Evolutionary conservation across 2,888 invertebrate species (phyloP).

Genomic region (Stenurella melanura): DNA sequence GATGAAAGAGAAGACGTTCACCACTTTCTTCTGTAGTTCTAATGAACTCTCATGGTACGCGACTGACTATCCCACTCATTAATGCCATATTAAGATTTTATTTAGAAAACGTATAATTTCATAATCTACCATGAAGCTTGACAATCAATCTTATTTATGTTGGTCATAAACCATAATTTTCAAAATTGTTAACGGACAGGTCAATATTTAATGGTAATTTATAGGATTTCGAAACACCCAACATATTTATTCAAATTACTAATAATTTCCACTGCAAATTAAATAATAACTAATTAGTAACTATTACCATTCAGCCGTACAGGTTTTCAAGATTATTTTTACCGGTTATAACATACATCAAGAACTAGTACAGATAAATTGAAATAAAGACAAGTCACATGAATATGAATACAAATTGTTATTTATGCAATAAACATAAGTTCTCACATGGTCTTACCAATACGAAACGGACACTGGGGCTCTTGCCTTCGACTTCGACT

Average conservation of each 20-base stretch:
- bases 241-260: conserved; percentile 18
- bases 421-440: conserved; percentile 55
- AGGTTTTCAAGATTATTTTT: conserved; percentile 23
- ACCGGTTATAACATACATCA: conserved; percentile 5
- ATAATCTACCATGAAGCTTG: conserved; percentile 8
- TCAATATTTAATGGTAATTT: conserved; percentile 29
- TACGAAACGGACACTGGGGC: conserved; percentile 18
- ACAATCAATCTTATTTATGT: conserved; percentile 27
- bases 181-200: conserved; percentile 25
- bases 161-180: conserved; percentile 29
- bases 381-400: conserved; percentile 31
- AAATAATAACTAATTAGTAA: conserved; percentile 32
- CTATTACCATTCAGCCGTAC: conserved; percentile 17
- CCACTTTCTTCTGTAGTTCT: neutral
- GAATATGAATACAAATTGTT: conserved; percentile 53
- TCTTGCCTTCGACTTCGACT: conserved; percentile 24
- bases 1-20: neutral
- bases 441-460: conserved; percentile 55
- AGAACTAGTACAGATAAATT: conserved; percentile 18
- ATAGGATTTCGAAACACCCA: conserved; percentile 25
- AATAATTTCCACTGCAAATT: conserved; percentile 31
- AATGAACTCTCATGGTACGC: neutral
- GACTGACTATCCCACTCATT: neutral
- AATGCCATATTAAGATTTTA: neutral
- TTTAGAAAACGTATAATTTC: conserved; percentile 24